Base-by-base conservation (phyloP, 2,113 vertebrate species). In the Dryoscopus gambensis region DNA sequence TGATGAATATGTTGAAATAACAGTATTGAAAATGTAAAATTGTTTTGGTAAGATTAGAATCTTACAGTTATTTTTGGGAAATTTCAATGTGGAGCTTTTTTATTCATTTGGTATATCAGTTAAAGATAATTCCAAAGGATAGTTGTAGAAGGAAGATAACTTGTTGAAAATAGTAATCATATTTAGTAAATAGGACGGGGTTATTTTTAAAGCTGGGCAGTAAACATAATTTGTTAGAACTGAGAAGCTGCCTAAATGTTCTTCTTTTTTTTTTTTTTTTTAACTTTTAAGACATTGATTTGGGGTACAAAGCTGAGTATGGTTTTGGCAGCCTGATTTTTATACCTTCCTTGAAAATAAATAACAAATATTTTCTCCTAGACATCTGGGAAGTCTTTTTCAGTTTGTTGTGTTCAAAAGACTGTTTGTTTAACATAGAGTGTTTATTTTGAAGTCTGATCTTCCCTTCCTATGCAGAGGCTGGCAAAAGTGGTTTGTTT, bases 361-460 rank as follows among this genome's bases (percentile, higher is more conserved):
- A 18, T 52, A 42, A 18, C 47, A n/a, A 19, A 16, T 56, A 67
- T 80, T 60, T 82, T 93, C 50, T 71, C 49, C 52, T 40, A 64
- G 80, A 37, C 60, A 84, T 12, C 17, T 91, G 65, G 55, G 60
- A 91, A 79, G 35, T 53, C n/a, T 35, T 76, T 30, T 84, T 91
- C 44, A 37, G 39, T 70, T 86, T 0, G 12, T 7, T 89, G 64
- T 87, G 37, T 77, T 95, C 82, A 86, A 73, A 95, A 94, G 74
- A 52, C 46, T 55, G 57, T 90, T 91, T 90, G 56, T 95, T 85
- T 93, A 76, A 75, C 31, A n/a, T 31, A 37, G 19, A 73, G 11
- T 87, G 47, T 92, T 93, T 94, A 84, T 97, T 94, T 93, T 91
- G 57, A 95, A 90, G 84, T 87, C 65, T 91, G 89, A 8, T 81